Conservation (phyloP, 1,140 invertebrate genomes). For the Brachionus sp. region DNA sequence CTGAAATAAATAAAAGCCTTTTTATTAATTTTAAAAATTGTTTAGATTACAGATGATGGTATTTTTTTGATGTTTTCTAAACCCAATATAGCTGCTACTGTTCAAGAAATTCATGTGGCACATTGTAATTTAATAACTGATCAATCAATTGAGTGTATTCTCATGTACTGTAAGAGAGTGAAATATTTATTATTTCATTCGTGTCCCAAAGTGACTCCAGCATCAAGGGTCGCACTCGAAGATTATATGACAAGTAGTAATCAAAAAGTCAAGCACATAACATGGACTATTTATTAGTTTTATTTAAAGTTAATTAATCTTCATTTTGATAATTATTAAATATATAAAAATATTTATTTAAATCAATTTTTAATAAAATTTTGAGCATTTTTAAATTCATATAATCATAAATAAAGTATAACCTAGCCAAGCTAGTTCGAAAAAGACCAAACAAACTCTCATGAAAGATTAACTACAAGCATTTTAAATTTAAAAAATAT, state of each 20-base stretch:
- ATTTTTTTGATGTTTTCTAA: slow-evolving; percentile 21
- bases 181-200: slow-evolving; percentile 35
- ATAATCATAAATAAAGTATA: too few species aligned
- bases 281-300: slow-evolving; percentile 41
- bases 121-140: slow-evolving; percentile 33
- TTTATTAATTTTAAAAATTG: too few species aligned
- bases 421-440: too few species aligned
- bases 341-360: too few species aligned
- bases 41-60: slow-evolving; percentile 24
- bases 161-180: background rate
- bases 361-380: too few species aligned
- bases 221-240: slow-evolving; percentile 16
- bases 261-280: slow-evolving; percentile 40
- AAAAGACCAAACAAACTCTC: too few species aligned
- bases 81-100: background rate
- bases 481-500: too few species aligned
- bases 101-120: slow-evolving; percentile 30
- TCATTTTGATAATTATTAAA: too few species aligned
- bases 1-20: too few species aligned
- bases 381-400: too few species aligned
- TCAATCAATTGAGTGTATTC: slow-evolving; percentile 32
- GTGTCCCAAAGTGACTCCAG: slow-evolving; percentile 13
- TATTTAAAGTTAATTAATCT: too few species aligned
- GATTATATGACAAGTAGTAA: background rate
- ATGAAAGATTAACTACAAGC: too few species aligned